phyloP scores from a whole-genome alignment of 2,113 vertebrate species.

The Poeciliopsis prolifica region DNA sequence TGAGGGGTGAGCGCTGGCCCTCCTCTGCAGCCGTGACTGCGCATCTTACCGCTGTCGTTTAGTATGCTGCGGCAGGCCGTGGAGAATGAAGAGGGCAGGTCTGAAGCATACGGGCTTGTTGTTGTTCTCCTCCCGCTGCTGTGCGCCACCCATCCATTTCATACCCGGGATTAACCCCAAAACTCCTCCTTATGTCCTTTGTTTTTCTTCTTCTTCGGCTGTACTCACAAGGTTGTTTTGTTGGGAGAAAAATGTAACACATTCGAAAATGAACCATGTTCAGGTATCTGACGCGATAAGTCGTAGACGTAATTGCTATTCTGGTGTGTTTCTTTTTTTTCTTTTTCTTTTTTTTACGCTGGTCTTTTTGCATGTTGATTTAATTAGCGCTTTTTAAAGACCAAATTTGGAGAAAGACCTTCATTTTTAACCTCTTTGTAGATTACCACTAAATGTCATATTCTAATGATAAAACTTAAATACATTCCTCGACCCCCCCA shows the following conservation, averaged over 20 bases:
- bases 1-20: conserved; percentile 44
- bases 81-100: conserved; percentile 84
- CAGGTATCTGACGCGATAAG: neutral
- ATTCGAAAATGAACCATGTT: neutral
- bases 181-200: conserved; percentile 15
- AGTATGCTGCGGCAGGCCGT: conserved; percentile 84
- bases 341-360: neutral
- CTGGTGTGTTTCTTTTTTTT: neutral
- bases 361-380: conserved; percentile 26
- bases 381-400: conserved; percentile 54
- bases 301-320: neutral
- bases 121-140: conserved; percentile 51
- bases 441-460: conserved; percentile 68
- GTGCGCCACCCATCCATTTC: conserved; percentile 61
- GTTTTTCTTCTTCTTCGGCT: neutral
- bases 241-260: conserved; percentile 11
- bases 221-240: conserved; percentile 10
- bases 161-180: conserved; percentile 59
- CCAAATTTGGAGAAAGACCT: conserved; percentile 48
- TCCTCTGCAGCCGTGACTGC: conserved; percentile 78
- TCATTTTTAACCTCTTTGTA: conserved; percentile 45
- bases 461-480: conserved; percentile 64
- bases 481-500: conserved; percentile 48
- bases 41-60: conserved; percentile 80
- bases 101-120: conserved; percentile 72